A percentile compares a stretch with the other conserved stretches of the same genome.
Conservation (phyloP, 2,797 vertebrate species). For the Propithecus deckenii region DNA sequence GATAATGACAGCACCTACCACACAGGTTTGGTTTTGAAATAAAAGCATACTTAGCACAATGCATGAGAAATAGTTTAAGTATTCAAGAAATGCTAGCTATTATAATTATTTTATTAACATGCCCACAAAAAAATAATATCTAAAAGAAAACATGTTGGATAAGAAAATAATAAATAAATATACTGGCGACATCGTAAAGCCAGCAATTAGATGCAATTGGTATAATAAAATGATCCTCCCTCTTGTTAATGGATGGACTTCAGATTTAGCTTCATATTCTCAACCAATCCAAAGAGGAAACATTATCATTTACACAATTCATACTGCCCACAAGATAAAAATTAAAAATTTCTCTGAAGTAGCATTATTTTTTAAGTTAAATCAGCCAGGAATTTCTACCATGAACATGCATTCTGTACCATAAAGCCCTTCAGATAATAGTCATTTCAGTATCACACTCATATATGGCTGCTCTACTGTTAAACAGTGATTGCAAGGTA, state of each 20-base stretch:
- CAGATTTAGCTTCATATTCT: background rate
- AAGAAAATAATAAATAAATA: background rate
- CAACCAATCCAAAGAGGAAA: background rate
- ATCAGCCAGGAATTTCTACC: background rate
- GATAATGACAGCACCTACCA: background rate
- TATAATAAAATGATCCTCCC: background rate
- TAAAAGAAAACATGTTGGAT: background rate
- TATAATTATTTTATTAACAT: background rate
- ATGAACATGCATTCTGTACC: background rate
- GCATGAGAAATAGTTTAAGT: background rate
- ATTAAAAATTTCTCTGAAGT: background rate
- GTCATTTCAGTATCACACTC: background rate
- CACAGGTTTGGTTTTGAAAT: background rate
- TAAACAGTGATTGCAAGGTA: background rate
- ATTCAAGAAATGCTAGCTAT: background rate
- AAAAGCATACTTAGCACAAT: background rate
- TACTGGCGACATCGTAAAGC: background rate
- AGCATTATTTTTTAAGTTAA: background rate
- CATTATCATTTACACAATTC: background rate
- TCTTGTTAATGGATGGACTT: background rate
- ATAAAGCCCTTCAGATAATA: background rate
- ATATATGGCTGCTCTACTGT: rapidly evolving
- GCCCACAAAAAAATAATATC: background rate
- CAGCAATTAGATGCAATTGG: background rate
- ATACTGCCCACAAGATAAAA: background rate